These are phyloP conservation scores for Zaprionus davidi DNA, from an alignment of 1,140 invertebrate genomes.

Conservation along the genomic window DNA sequence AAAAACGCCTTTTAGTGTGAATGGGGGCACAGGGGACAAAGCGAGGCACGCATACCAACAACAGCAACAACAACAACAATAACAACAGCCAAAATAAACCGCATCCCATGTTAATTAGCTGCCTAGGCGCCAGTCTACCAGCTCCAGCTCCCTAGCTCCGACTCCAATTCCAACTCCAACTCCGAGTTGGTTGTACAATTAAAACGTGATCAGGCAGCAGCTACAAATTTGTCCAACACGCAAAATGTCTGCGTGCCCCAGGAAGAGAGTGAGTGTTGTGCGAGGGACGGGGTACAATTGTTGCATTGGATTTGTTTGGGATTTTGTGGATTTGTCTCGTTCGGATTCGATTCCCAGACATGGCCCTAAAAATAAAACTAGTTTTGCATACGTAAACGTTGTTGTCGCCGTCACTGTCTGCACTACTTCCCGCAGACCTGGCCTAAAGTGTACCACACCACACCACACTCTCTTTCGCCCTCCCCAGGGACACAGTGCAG, in stretches of 20 bases:
- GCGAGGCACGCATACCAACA: background rate
- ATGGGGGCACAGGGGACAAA: slow-evolving; percentile 49
- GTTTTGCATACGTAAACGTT: slow-evolving; percentile 79
- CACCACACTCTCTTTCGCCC: background rate
- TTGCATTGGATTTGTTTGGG: slow-evolving; percentile 70
- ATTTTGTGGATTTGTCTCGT: slow-evolving; percentile 49
- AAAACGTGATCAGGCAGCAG: slow-evolving; percentile 82
- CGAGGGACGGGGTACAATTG: slow-evolving; percentile 27
- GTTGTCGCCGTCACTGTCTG: slow-evolving; percentile 59
- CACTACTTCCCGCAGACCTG: slow-evolving; percentile 69
- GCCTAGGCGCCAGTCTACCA: slow-evolving; percentile 75
- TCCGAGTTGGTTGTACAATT: slow-evolving; percentile 76
- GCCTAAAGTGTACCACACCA: slow-evolving; percentile 51
- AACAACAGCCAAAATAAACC: slow-evolving; percentile 17
- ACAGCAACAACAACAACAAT: background rate
- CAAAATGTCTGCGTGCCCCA: slow-evolving; percentile 75
- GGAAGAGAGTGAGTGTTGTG: slow-evolving; percentile 39
- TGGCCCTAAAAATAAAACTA: slow-evolving; percentile 80
- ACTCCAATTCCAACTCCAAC: slow-evolving; percentile 53
- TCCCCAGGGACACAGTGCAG: slow-evolving; percentile 10
- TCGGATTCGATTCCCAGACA: slow-evolving; percentile 75
- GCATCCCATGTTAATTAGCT: slow-evolving; percentile 75
- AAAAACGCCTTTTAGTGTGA: slow-evolving; percentile 76
- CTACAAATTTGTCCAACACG: slow-evolving; percentile 82
- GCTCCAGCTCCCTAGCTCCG: slow-evolving; percentile 36